Evolutionary conservation across 2,888 invertebrate genomes (phyloP), one percentile per base, ranked within the genome.

Genomic region (Phymatocera aterrima): DNA sequence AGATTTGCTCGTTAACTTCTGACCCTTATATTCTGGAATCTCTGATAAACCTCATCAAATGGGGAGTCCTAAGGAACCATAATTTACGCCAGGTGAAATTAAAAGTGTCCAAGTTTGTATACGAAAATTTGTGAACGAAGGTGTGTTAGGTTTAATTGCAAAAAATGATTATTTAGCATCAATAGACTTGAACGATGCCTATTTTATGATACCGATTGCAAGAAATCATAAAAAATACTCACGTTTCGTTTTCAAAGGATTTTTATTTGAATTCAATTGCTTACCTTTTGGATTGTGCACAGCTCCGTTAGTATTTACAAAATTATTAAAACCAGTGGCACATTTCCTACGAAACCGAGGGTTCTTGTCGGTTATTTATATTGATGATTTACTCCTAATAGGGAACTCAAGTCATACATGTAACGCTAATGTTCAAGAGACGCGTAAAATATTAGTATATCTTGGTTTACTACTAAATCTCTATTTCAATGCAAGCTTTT

Each of bases 211-310:
- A 12, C 78, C 81, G 34, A 77, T 83, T 8, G 15, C 79, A 31
- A 18, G 37, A 2, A n/a, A 37, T 21, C 61, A 83, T 61, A 79
- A 78, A 72, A 84, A 84, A 78, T 81, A 79, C 77, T 78, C 83
- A 18, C 40, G 80, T 54, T 84, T 83, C 78, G 5, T 57, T 34
- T 83, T 82, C 77, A 10, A 77, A 2, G 72, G 61, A 5, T 54
- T 6, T 24, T 10, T 80, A 4, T 83, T 77, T 78, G 81, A 83
- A 75, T 84, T 82, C 79, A 82, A 61, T 68, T 77, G 77, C 46
- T 28, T 83, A 6, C 83, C 82, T 10, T 83, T 83, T 77, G 83
- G 83, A 6, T 46, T 78, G 4, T 37, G 37, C 31, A 78, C 46
- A 72, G 78, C 72, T 4, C 72, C 78, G 4, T 72, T 6, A 5